Evolutionary conservation across 2,797 vertebrate genomes (phyloP).

Genomic region (Anisognathus igniventris): DNA sequence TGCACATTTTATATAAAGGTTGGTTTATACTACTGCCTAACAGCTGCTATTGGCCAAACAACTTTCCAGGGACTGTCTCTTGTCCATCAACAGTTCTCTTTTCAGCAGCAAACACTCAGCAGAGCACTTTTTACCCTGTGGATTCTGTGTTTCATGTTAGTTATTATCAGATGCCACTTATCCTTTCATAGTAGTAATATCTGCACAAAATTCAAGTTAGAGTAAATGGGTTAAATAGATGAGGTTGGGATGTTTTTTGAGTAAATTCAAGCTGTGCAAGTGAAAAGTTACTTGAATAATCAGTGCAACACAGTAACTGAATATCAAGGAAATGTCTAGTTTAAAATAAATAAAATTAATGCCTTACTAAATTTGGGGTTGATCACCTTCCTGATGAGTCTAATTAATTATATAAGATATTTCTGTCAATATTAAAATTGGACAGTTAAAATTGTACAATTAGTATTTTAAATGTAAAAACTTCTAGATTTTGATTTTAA

Average conservation of each 20-base stretch:
- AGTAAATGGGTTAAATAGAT: slow-evolving; percentile 4
- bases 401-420: slow-evolving; percentile 5
- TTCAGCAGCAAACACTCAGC: slow-evolving; percentile 57
- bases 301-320: slow-evolving; percentile 37
- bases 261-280: slow-evolving; percentile 23
- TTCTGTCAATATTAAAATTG: neutral
- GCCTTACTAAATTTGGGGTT: slow-evolving; percentile 47
- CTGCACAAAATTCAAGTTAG: neutral
- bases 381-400: slow-evolving; percentile 49
- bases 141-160: slow-evolving; percentile 30
- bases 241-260: neutral
- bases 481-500: neutral
- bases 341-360: slow-evolving; percentile 54
- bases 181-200: neutral
- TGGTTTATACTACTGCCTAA: slow-evolving; percentile 44
- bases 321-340: slow-evolving; percentile 32
- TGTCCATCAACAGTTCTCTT: slow-evolving; percentile 73
- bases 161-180: slow-evolving; percentile 3
- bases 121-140: slow-evolving; percentile 34
- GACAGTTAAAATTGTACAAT: neutral
- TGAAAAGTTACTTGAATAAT: slow-evolving; percentile 31
- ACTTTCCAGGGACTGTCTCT: slow-evolving; percentile 67
- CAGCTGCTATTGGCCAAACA: slow-evolving; percentile 68
- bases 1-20: slow-evolving; percentile 51
- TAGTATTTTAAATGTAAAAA: neutral